Percentiles rank a stretch among this genome's conserved stretches.
phyloP scores from a whole-genome alignment of 2,888 invertebrate genomes.

The Ellobium chinense region DNA sequence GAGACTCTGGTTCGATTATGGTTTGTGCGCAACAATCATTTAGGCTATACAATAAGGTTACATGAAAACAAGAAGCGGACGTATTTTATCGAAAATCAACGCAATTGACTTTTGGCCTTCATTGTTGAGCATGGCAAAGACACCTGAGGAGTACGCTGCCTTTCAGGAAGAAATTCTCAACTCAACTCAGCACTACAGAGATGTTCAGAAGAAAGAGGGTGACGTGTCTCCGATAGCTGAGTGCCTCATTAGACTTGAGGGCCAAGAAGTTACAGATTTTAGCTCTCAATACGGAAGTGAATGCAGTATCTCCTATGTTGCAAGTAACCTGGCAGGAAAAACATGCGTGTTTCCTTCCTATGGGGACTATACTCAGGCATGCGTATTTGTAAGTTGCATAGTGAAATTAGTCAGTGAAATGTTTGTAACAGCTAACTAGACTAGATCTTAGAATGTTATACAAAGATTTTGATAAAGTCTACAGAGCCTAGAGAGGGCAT shows the following conservation, averaged over 20 bases:
- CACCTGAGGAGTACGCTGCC: background rate
- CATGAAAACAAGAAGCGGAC: no score
- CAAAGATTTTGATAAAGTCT: no score
- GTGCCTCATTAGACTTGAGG: constrained; percentile 65
- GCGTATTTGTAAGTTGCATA: constrained; percentile 87
- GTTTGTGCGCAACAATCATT: no score
- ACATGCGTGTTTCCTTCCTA: constrained; percentile 92
- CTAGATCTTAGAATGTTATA: no score
- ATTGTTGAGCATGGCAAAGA: constrained; percentile 14
- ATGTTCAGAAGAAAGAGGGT: constrained; percentile 28
- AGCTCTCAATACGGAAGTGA: constrained; percentile 95
- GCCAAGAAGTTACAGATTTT: constrained; percentile 86
- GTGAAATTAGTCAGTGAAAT: background rate
- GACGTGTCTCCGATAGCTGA: constrained; percentile 24
- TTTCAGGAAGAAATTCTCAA: constrained; percentile 28
- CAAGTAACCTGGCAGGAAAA: constrained; percentile 88
- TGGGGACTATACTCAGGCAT: constrained; percentile 94
- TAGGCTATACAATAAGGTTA: no score
- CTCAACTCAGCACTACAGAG: constrained; percentile 22
- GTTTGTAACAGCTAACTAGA: no score
- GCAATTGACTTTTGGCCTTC: background rate
- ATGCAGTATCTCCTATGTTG: constrained; percentile 92
- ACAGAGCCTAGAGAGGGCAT: no score
- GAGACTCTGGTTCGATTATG: no score
- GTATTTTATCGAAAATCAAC: no score